phyloP scores from a whole-genome alignment of 2,113 vertebrate species.

The Epinephelus lanceolatus region DNA sequence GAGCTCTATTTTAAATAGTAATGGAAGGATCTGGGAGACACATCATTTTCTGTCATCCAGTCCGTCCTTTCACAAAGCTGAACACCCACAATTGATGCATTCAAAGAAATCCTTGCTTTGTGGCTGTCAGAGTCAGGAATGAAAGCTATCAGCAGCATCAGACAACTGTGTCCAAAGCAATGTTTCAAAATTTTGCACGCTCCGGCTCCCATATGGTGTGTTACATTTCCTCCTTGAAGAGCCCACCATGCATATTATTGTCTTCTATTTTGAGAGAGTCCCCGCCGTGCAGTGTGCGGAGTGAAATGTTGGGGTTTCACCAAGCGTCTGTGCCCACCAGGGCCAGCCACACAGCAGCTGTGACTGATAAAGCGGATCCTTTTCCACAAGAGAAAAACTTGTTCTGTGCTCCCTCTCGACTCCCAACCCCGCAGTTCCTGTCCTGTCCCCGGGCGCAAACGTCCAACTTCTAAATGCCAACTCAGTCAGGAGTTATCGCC shows the following conservation, averaged over 20 bases:
- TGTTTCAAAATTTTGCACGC: constrained; percentile 57
- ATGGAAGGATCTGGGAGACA: neutral
- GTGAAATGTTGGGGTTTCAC: constrained; percentile 66
- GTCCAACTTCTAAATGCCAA: constrained; percentile 80
- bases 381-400: constrained; percentile 49
- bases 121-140: constrained; percentile 30
- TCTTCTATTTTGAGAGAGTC: constrained; percentile 79
- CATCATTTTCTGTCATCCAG: constrained; percentile 12
- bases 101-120: constrained; percentile 21
- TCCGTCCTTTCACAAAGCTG: neutral
- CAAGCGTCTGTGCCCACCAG: constrained; percentile 65
- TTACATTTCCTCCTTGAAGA: constrained; percentile 62
- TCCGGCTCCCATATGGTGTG: constrained; percentile 57
- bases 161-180: constrained; percentile 59
- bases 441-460: constrained; percentile 65
- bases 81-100: constrained; percentile 1
- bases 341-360: constrained; percentile 63
- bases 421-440: constrained; percentile 57
- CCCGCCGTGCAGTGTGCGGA: constrained; percentile 55
- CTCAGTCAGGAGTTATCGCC: constrained; percentile 74
- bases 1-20: constrained; percentile 21
- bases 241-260: constrained; percentile 80
- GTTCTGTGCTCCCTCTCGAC: constrained; percentile 46
- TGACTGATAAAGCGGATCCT: constrained; percentile 73
- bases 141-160: constrained; percentile 55